Base-by-base conservation (phyloP, 2,888 invertebrate species). In the Melitaea athalia region DNA sequence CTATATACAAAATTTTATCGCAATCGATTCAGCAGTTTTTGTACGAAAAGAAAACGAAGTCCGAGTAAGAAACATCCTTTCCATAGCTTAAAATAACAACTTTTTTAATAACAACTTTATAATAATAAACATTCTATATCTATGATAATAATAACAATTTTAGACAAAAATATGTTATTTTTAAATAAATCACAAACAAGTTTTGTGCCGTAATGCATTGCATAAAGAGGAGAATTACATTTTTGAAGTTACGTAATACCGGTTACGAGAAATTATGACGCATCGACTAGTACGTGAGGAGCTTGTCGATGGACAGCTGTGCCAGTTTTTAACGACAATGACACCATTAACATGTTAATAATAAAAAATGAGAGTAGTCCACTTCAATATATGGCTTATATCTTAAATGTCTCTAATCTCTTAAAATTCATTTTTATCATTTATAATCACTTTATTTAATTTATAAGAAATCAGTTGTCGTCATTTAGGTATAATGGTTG, bases 261-360 rank as follows among this genome's bases (percentile, higher is more conserved):
- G 71, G 79, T 86, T 85, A 88, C 89, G 83, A 79, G 81, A 80
- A 75, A 80, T 77, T 77, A 80, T 89, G 90, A 89, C 88, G 88
- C 90, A 89, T 83, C 78, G 76, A 66, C 74, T 78, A 77, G 78
- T 80, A 83, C 86, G 84, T 80, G 81, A 74, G 74, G 69, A 73
- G 88, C 78, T 78, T 90, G 75, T 84, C 77, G 82, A 89, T 81
- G 75, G 74, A 75, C 78, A 73, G 74, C 76, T 83, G 88, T 83
- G 82, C 90, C 78, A 82, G 80, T 87, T 89, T 84, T 79, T 78
- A 78, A 77, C 82, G 89, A 87, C 91, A 89, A 79, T 90, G 91
- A 91, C 91, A 85, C 84, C 84, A 81, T 87, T 89, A 81, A 76
- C 72, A 82, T 84, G 87, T 87, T 85, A 85, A 85, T 80, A 86